Evolutionary conservation across 2,113 vertebrate species (phyloP).

Genomic region (Carassius carassius): DNA sequence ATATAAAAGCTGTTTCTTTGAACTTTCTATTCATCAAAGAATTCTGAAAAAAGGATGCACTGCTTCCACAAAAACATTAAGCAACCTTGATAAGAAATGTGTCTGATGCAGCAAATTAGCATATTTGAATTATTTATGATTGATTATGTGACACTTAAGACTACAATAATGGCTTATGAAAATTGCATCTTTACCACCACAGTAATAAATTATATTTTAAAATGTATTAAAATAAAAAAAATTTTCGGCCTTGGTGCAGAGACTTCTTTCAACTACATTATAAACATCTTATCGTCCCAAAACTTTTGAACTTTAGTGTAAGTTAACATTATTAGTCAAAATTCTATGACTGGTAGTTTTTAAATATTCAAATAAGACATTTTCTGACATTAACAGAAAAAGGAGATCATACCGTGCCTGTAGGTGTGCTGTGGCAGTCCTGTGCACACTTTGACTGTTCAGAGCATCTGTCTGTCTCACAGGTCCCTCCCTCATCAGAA

Average conservation of each 20-base stretch:
- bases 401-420: constrained; percentile 76
- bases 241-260: background rate
- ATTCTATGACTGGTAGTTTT: background rate
- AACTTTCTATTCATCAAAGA: too few relatives aligned
- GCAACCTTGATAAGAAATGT: background rate
- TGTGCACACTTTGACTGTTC: constrained; percentile 70
- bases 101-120: too few relatives aligned
- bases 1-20: too few relatives aligned
- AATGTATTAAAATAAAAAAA: background rate
- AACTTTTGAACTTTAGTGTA: background rate
- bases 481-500: constrained; percentile 82
- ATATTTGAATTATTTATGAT: too few relatives aligned
- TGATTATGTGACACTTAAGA: too few relatives aligned
- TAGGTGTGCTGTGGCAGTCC: constrained; percentile 78
- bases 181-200: too few relatives aligned
- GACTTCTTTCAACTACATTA: background rate
- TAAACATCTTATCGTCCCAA: background rate
- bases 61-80: background rate
- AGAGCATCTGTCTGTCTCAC: constrained; percentile 58
- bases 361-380: background rate
- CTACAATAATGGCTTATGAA: too few relatives aligned
- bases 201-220: too few relatives aligned
- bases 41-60: background rate
- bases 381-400: background rate
- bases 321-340: background rate